Base-by-base conservation (phyloP, 2,797 vertebrate species). In the Chromobotia macracanthus region DNA sequence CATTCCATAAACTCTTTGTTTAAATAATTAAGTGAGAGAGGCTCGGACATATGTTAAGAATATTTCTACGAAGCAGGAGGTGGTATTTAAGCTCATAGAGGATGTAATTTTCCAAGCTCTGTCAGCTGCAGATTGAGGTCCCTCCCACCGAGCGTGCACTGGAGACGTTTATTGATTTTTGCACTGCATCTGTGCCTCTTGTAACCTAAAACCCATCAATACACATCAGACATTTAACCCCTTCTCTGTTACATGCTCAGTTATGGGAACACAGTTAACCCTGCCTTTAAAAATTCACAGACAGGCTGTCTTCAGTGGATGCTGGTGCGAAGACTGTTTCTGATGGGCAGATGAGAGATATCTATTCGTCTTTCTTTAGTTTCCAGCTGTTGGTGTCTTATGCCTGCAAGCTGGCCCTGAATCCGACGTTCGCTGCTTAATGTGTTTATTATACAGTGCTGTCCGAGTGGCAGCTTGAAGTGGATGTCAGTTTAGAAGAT, bases 401-500 rank as follows among this genome's bases (percentile, higher is more conserved):
- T 21, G 72, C 18, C 58, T 58, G 19, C 61, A 60, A 66, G 74
- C 55, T 35, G 35, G 48, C 35, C 80, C 53, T 58, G 67, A 60
- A 72, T 58, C 50, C 8, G 60, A 60, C 25, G 6, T 75, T 69
- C 35, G 23, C 66, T 46, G 18, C 70, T 74, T 81, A 76, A 75
- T 83, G 81, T 75, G 67, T 83, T 85, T 85, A 85, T 87, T 87
- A 84, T 83, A 83, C 86, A 78, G 79, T 86, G 55, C 72, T 91
- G 89, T 92, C 92, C 88, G 92, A 89, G 89, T 90, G 93, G 94
- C 93, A 94, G 94, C 90, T 91, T 92, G 91, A 95, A 95, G 93
- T 95, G 91, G 95, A 91, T 95, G 91, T 90, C 89, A 91, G 86
- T 90, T 95, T 94, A 95, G 97, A 97, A 97, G 94, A 98, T 97